Evolutionary conservation across 2,888 invertebrate genomes (phyloP).

Genomic region (Gandaritis pyraliata): DNA sequence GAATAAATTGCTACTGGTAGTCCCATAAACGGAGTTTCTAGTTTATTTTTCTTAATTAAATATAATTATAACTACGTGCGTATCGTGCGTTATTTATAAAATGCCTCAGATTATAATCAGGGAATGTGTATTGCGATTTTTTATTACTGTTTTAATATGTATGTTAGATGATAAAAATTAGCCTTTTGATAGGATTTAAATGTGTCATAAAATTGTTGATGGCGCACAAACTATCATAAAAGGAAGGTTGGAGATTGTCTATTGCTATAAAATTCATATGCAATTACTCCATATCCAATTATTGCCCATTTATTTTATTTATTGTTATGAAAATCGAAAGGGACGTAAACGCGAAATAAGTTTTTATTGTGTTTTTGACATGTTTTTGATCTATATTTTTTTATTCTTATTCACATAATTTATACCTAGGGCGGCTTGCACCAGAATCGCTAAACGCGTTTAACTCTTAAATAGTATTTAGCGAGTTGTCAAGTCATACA

Average conservation of each 20-base stretch:
- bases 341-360: no score
- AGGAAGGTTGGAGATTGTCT: constrained; percentile 5
- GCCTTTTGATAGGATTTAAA: constrained; percentile 16
- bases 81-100: constrained; percentile 31
- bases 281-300: no score
- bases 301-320: no score
- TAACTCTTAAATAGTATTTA: no score
- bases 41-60: constrained; percentile 42
- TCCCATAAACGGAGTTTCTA: constrained; percentile 37
- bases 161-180: constrained; percentile 22
- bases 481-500: no score
- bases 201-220: constrained; percentile 8
- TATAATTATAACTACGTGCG: constrained; percentile 37
- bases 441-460: no score
- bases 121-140: constrained; percentile 36
- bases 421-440: no score
- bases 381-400: no score
- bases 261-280: background rate
- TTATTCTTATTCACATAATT: no score
- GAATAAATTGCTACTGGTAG: constrained; percentile 39
- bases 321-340: no score
- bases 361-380: no score
- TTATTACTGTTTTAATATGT: constrained; percentile 35
- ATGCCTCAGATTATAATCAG: constrained; percentile 34
- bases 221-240: background rate